Evolutionary conservation across 2,113 vertebrate genomes (phyloP).

Genomic region (Vidua macroura): DNA sequence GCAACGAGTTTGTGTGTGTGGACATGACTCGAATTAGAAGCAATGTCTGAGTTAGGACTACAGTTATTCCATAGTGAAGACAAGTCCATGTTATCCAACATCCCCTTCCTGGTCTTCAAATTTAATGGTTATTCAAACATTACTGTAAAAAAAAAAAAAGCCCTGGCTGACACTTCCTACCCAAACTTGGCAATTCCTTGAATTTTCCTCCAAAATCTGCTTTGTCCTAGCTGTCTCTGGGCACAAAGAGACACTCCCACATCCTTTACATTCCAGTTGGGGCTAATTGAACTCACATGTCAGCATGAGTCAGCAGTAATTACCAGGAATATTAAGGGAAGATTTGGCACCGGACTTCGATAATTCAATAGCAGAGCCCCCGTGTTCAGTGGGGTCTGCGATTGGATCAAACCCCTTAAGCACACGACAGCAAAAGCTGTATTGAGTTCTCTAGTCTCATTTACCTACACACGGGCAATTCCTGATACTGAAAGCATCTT

Average conservation of each 20-base stretch:
- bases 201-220: conserved; percentile 62
- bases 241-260: conserved; percentile 67
- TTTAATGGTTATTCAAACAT: conserved; percentile 26
- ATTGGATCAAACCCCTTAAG: neutral
- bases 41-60: neutral
- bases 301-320: conserved; percentile 69
- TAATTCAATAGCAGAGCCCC: conserved; percentile 32
- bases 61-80: conserved; percentile 33
- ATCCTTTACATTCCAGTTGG: conserved; percentile 68
- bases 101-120: neutral
- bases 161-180: conserved; percentile 24
- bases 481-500: neutral
- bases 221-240: conserved; percentile 63
- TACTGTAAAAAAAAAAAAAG: neutral
- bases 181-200: conserved; percentile 52
- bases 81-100: neutral
- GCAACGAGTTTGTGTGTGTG: neutral
- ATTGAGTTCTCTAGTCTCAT: neutral
- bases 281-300: conserved; percentile 66
- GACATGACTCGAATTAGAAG: conserved; percentile 35
- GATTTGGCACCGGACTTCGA: neutral
- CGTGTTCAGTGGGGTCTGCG: neutral
- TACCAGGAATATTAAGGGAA: conserved; percentile 63
- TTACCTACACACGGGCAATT: neutral
- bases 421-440: neutral